Evolutionary conservation across 2,797 vertebrate species (phyloP), one percentile per base, ranked within the genome.

Genomic region (Sebastes dallii): DNA sequence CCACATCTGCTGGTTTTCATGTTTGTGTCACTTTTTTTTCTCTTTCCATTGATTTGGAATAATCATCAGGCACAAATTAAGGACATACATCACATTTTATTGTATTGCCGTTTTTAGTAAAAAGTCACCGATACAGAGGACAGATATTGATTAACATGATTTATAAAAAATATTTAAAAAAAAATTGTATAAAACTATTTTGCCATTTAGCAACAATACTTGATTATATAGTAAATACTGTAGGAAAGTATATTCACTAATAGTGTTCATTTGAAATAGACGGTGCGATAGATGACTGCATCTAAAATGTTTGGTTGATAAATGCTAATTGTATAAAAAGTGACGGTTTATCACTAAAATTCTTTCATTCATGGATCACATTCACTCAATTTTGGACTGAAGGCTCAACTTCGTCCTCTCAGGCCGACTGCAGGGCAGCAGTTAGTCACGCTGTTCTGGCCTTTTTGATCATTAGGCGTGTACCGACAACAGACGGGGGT

Each of bases 141-240:
- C 75, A 66, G 81, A 75, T 36, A 72, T 36, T 58, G 71, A 84
- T 62, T 74, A 72, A 88, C 58, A 77, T 84, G 84, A 89, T 90
- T 87, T 90, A 93, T 91, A 66, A 94, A 91, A 94, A 94, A 91
- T 79, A 89, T 22, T 62, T 56, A 2, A 50, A 82, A 87, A 46
- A n/a, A 85, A 90, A 36, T 8, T 14, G 77, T 93, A 88, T 88
- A 91, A 92, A 85, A 83, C 20, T 16, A 10, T 52, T 70, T 80
- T 52, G 64, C 55, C 22, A 46, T 74, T 81, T 20, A 55, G 50
- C 59, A 82, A 77, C 22, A 81, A 71, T 81, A 87, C 46, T 78
- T 81, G 75, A 91, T 86, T 85, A 66, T 68, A 87, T 13, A 78
- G 76, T 81, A 86, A 65, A 88, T 58, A 72, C 69, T 55, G 14